Conservation (phyloP, 2,888 invertebrate species). For the Drosophila testacea region DNA sequence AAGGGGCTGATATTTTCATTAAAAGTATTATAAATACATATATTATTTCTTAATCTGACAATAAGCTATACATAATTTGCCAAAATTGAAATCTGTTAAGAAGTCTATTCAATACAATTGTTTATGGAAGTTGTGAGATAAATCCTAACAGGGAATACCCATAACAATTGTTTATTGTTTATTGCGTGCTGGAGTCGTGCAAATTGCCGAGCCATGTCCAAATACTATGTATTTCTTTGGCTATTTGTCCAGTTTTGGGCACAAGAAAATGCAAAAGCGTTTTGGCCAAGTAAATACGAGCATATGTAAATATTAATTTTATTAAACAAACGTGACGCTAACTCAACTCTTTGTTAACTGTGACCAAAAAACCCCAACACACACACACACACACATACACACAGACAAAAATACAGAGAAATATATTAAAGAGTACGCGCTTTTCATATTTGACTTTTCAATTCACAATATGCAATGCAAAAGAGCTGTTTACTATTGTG, state of each 20-base stretch:
- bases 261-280: constrained; percentile 29
- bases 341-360: constrained; percentile 31
- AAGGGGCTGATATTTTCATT: neutral
- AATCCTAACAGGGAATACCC: neutral
- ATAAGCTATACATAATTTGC: too few species aligned
- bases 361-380: constrained; percentile 39
- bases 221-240: constrained; percentile 29
- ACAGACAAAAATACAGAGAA: neutral
- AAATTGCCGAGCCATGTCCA: constrained; percentile 67
- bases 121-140: neutral
- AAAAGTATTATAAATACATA: too few species aligned
- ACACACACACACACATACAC: constrained; percentile 25
- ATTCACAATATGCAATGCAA: constrained; percentile 66
- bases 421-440: constrained; percentile 47
- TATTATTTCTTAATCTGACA: too few species aligned
- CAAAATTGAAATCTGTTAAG: neutral
- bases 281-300: constrained; percentile 65
- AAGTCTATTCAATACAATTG: neutral
- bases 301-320: constrained; percentile 80
- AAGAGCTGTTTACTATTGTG: constrained; percentile 12
- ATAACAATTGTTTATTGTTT: constrained; percentile 16
- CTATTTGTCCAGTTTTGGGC: constrained; percentile 73
- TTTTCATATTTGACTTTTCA: constrained; percentile 66
- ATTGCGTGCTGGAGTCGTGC: constrained; percentile 59
- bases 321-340: constrained; percentile 75